Percentiles rank a stretch among this genome's conserved stretches.
phyloP scores from a whole-genome alignment of 1,140 invertebrate species.

The Paraescarpia echinospica region DNA sequence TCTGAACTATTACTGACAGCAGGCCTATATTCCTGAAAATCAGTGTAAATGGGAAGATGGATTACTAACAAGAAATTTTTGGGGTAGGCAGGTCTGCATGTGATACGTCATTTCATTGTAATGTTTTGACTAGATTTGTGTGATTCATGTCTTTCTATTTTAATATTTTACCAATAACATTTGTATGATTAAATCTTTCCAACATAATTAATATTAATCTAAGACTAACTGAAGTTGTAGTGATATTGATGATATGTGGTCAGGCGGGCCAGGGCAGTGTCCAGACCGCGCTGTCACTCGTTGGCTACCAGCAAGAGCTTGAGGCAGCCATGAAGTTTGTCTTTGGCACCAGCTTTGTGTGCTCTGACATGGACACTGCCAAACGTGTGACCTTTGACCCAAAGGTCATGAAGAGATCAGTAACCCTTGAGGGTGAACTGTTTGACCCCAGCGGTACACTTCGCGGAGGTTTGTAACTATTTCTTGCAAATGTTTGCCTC shows the following conservation, averaged over 20 bases:
- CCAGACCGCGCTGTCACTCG: constrained; percentile 76
- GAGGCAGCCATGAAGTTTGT: constrained; percentile 83
- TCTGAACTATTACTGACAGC: too few relatives aligned
- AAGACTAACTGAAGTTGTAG: neutral
- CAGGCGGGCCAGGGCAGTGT: constrained; percentile 72
- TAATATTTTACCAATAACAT: too few relatives aligned
- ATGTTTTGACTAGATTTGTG: too few relatives aligned
- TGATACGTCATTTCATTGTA: too few relatives aligned
- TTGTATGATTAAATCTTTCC: too few relatives aligned
- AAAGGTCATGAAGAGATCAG: constrained; percentile 72
- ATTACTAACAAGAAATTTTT: too few relatives aligned
- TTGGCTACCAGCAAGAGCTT: constrained; percentile 73
- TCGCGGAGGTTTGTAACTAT: constrained; percentile 70
- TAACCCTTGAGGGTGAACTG: constrained; percentile 91
- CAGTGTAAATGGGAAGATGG: too few relatives aligned
- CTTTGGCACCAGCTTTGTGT: constrained; percentile 85
- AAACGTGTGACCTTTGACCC: constrained; percentile 75
- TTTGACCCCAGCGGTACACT: constrained; percentile 87
- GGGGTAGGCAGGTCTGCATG: too few relatives aligned
- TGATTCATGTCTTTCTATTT: too few relatives aligned
- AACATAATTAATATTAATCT: neutral
- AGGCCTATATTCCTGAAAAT: too few relatives aligned
- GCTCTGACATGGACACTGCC: constrained; percentile 78
- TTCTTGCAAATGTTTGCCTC: constrained; percentile 17
- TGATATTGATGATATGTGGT: constrained; percentile 7